Evolutionary conservation across 1,140 invertebrate genomes (phyloP).

Genomic region (Diuraphis noxia): DNA sequence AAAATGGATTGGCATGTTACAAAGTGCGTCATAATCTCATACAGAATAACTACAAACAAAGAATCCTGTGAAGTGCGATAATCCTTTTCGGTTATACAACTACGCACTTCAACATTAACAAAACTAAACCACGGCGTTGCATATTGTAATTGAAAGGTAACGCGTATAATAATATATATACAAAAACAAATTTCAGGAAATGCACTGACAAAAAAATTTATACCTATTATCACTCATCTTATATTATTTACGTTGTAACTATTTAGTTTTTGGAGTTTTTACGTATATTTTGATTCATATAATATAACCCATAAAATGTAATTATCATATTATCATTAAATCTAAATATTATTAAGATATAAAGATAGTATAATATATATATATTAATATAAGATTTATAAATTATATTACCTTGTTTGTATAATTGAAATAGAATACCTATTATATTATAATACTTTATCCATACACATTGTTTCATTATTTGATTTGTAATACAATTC

Average conservation of each 20-base stretch:
- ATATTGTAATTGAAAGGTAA: background rate
- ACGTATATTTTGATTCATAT: background rate
- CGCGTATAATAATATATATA: background rate
- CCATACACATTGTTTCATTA: too few species aligned
- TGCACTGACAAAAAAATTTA: background rate
- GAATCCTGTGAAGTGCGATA: conserved; percentile 26
- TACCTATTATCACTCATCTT: too few species aligned
- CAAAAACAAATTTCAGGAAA: background rate
- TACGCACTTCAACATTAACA: background rate
- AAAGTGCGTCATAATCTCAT: conserved; percentile 12
- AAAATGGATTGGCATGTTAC: background rate
- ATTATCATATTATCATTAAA: too few species aligned
- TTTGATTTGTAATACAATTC: too few species aligned
- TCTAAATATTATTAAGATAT: too few species aligned
- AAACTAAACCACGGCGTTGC: background rate
- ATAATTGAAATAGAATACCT: too few species aligned
- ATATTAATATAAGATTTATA: too few species aligned
- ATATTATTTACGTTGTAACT: background rate
- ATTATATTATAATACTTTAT: too few species aligned
- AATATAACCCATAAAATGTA: too few species aligned
- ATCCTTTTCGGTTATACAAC: conserved; percentile 41
- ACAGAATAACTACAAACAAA: conserved; percentile 22
- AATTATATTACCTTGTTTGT: too few species aligned
- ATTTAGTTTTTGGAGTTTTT: background rate
- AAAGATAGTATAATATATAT: too few species aligned